Evolutionary conservation across 2,888 invertebrate species (phyloP).

Genomic region (Leptinotarsa juncta): DNA sequence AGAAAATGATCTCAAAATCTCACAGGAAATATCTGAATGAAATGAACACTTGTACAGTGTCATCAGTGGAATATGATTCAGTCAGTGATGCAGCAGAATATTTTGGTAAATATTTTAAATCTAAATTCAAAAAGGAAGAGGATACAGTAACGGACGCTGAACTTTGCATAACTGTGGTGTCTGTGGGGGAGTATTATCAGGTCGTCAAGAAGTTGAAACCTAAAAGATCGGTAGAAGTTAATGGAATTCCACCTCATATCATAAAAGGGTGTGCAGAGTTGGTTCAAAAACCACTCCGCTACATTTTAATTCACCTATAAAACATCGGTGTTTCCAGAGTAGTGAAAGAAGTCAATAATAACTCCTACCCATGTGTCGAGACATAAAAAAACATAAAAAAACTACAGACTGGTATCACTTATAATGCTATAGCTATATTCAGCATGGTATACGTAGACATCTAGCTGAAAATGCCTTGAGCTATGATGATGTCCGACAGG

Average conservation of each 20-base stretch:
- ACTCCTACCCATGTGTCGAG: constrained; percentile 7
- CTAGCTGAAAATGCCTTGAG: background rate
- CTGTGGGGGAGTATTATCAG: background rate
- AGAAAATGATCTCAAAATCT: background rate
- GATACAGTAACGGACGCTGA: background rate
- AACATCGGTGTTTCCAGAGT: constrained; percentile 17
- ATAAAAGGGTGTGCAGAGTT: background rate
- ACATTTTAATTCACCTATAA: constrained; percentile 8
- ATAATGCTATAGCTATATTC: background rate
- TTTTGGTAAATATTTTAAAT: constrained; percentile 13
- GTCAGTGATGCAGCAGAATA: background rate
- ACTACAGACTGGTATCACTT: background rate
- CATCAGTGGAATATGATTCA: constrained; percentile 5
- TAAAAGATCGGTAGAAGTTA: background rate
- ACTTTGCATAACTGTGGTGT: background rate
- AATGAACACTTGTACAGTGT: background rate
- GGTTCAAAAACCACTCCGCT: background rate
- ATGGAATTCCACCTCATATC: constrained; percentile 17
- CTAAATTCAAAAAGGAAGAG: constrained; percentile 1
- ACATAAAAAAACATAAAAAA: background rate
- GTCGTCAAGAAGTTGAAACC: background rate
- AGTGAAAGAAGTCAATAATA: constrained; percentile 1
- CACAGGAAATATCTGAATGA: background rate
- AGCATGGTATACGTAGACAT: too few relatives aligned
- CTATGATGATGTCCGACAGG: background rate